Base-by-base conservation (phyloP, 2,888 invertebrate species). In the Chloroclystis v-ata region DNA sequence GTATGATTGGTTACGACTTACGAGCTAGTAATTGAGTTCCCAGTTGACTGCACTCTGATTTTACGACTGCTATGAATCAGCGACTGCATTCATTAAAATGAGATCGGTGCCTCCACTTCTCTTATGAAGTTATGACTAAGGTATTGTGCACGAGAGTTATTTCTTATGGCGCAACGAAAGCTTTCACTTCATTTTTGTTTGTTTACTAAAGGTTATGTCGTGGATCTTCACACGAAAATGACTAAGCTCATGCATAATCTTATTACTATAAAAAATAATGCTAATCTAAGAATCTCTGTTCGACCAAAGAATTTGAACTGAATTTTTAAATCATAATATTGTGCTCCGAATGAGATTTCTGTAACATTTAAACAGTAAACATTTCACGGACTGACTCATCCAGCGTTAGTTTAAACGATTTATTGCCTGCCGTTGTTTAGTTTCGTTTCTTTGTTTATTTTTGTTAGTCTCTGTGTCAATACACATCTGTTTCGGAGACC, bases 21-120 rank as follows among this genome's bases (percentile, higher is more conserved):
- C 39, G 50, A 47, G 43, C 64, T 65, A 59, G 60, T 65, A 71
- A 67, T 65, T 67, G 62, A 69, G 72, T 74, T 65, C 55, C 64
- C 66, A 64, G 69, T 61, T 66, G 69, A 74, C 67, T 72, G 72
- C 69, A 66, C 66, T 73, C 69, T 71, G 69, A 73, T 76, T 81
- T 78, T 72, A 76, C 69, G 72, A 75, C 66, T 67, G 26, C 65
- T 68, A 71, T 79, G 77, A 81, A 73, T 81, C 78, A 75, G 71
- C 70, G 67, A 69, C 74, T 68, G 70, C 68, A 67, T 75, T 75
- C 70, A 69, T 72, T 71, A 68, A 69, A 74, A 74, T 67, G 71
- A 71, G 67, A 71, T 65, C 59, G 60, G 60, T 58, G 54, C 58
- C 61, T 37, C 30, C 42, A 46, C 46, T 42, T 46, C 67, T 24